phyloP scores from a whole-genome alignment of 1,140 invertebrate genomes.

The Drosophila simulans region DNA sequence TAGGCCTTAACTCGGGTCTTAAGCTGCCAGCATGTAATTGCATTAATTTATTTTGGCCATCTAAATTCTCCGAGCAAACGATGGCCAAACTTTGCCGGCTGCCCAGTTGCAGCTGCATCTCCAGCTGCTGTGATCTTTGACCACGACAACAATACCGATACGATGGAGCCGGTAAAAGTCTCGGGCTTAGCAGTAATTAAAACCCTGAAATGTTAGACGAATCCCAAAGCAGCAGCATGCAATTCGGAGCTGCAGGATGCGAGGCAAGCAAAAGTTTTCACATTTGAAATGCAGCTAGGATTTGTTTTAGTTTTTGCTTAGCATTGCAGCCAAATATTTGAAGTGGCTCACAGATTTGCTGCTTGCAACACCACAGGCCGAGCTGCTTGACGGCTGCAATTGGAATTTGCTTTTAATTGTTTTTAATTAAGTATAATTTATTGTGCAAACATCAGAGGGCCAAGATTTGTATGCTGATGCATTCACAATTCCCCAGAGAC shows the following conservation, averaged over 20 bases:
- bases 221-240: slow-evolving; percentile 25
- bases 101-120: not conserved
- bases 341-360: slow-evolving; percentile 50
- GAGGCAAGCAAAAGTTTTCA: slow-evolving; percentile 61
- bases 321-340: slow-evolving; percentile 74
- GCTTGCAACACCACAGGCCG: slow-evolving; percentile 34
- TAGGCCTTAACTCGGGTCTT: slow-evolving; percentile 13
- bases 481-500: slow-evolving; percentile 13
- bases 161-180: slow-evolving; percentile 27
- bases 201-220: slow-evolving; percentile 57
- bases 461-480: slow-evolving; percentile 47
- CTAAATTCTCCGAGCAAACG: slow-evolving; percentile 56
- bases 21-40: slow-evolving; percentile 55
- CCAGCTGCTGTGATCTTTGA: slow-evolving; percentile 28
- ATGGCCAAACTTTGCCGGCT: slow-evolving; percentile 47
- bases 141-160: slow-evolving; percentile 41
- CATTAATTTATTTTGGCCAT: slow-evolving; percentile 64
- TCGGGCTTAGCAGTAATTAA: slow-evolving; percentile 49
- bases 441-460: slow-evolving; percentile 67
- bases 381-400: slow-evolving; percentile 41
- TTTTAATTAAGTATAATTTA: slow-evolving; percentile 83
- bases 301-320: slow-evolving; percentile 73
- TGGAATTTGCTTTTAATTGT: slow-evolving; percentile 80
- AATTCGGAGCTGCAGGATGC: slow-evolving; percentile 15
- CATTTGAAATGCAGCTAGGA: slow-evolving; percentile 73